Percentiles rank a stretch among this genome's conserved stretches.
These are phyloP conservation scores for Bembecia ichneumoniformis DNA, from an alignment of 2,888 invertebrate species.

Conservation along the genomic window DNA sequence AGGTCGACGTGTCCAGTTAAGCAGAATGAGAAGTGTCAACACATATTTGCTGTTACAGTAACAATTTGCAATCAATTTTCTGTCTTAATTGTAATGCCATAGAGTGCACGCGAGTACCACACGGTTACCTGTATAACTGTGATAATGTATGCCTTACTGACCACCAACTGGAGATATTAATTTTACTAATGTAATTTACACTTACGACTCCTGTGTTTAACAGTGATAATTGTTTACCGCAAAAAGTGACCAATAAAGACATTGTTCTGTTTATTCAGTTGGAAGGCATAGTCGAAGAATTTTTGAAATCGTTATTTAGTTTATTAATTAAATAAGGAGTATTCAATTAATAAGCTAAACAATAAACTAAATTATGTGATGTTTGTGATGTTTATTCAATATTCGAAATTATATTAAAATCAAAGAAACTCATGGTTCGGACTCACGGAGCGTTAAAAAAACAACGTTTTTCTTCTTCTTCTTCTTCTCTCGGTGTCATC, in stretches of 20 bases:
- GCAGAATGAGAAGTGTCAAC: slow-evolving; percentile 6
- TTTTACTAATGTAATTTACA: not conserved
- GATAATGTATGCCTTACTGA: not conserved
- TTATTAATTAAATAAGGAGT: too few relatives aligned
- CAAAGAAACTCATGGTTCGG: too few relatives aligned
- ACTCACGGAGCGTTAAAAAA: too few relatives aligned
- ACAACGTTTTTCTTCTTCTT: too few relatives aligned
- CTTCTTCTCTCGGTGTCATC: too few relatives aligned
- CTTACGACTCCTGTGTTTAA: not conserved
- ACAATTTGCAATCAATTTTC: not conserved
- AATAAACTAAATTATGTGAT: too few relatives aligned
- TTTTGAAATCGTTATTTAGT: too few relatives aligned
- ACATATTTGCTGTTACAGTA: not conserved
- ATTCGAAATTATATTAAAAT: too few relatives aligned
- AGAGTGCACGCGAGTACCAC: not conserved
- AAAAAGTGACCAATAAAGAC: slow-evolving; percentile 2
- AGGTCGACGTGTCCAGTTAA: slow-evolving; percentile 36
- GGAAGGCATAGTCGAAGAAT: too few relatives aligned
- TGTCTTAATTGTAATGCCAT: not conserved
- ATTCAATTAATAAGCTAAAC: too few relatives aligned
- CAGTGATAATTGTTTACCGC: not conserved
- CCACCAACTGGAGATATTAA: not conserved
- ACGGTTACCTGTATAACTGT: not conserved
- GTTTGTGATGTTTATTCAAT: too few relatives aligned
- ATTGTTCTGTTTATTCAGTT: not conserved